Conservation (phyloP, 2,797 vertebrate species). For the Peromyscus nudipes region DNA sequence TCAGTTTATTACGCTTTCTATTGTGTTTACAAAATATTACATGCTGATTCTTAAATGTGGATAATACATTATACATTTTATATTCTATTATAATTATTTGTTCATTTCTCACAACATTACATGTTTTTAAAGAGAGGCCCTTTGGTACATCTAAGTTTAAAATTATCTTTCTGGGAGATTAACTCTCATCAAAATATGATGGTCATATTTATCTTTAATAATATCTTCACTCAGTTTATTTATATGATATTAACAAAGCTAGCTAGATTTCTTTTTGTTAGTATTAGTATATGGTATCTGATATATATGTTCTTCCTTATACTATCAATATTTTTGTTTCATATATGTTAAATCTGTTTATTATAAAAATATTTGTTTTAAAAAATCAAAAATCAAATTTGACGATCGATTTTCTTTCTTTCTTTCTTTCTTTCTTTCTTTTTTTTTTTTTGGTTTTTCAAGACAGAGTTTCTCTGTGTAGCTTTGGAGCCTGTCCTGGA, state of each 20-base stretch:
- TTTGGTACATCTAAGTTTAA: not conserved
- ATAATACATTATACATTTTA: not conserved
- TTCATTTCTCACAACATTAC: not conserved
- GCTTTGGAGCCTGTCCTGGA: no score
- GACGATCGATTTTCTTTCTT: no score
- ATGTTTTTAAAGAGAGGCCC: conserved; percentile 49
- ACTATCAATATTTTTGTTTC: conserved; percentile 23
- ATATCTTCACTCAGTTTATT: not conserved
- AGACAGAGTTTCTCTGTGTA: no score
- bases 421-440: not conserved
- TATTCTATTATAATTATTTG: not conserved
- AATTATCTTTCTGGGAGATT: not conserved
- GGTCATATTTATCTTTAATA: conserved; percentile 17
- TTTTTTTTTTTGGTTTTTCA: no score
- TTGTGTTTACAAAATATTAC: not conserved
- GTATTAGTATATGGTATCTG: not conserved
- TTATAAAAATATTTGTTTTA: conserved; percentile 7
- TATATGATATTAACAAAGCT: not conserved
- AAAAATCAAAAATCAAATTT: conserved; percentile 35
- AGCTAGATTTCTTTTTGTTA: conserved; percentile 1
- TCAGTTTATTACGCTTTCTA: not conserved
- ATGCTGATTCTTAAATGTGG: not conserved
- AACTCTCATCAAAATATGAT: not conserved
- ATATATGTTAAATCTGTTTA: not conserved
- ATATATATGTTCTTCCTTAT: not conserved